phyloP scores from a whole-genome alignment of 2,113 vertebrate species.

The human (Homo sapiens) region DNA sequence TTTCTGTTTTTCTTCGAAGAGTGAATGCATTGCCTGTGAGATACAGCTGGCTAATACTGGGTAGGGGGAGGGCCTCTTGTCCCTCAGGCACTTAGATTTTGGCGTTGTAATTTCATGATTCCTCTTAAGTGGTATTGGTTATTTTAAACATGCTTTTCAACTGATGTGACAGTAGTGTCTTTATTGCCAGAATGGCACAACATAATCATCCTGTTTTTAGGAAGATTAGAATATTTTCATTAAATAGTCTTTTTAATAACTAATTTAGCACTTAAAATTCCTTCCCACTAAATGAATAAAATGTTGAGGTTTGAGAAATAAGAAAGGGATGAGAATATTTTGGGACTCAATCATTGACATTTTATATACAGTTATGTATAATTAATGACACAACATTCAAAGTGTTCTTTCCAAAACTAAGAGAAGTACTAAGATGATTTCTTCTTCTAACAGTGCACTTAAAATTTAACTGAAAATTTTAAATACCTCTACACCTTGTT shows the following conservation, averaged over 20 bases:
- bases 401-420: conserved; percentile 39
- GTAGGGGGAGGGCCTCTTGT: not conserved
- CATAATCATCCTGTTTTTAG: conserved; percentile 32
- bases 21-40: conserved; percentile 23
- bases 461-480: conserved; percentile 16
- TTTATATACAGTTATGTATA: conserved; percentile 8
- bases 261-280: conserved; percentile 15
- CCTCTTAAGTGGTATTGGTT: not conserved
- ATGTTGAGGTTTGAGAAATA: conserved; percentile 21
- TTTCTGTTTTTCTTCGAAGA: conserved; percentile 55
- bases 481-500: not conserved
- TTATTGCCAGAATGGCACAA: conserved; percentile 12
- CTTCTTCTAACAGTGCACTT: conserved; percentile 44
- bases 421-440: not conserved
- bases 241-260: not conserved
- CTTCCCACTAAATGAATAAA: conserved; percentile 31
- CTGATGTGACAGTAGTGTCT: not conserved
- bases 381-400: not conserved
- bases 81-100: not conserved
- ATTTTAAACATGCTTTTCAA: conserved; percentile 15
- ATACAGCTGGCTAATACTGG: not conserved
- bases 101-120: not conserved
- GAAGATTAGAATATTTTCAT: conserved; percentile 26
- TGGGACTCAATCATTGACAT: not conserved
- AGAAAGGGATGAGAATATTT: conserved; percentile 7